Conservation (phyloP, 2,113 vertebrate genomes). For the Lontra canadensis region DNA sequence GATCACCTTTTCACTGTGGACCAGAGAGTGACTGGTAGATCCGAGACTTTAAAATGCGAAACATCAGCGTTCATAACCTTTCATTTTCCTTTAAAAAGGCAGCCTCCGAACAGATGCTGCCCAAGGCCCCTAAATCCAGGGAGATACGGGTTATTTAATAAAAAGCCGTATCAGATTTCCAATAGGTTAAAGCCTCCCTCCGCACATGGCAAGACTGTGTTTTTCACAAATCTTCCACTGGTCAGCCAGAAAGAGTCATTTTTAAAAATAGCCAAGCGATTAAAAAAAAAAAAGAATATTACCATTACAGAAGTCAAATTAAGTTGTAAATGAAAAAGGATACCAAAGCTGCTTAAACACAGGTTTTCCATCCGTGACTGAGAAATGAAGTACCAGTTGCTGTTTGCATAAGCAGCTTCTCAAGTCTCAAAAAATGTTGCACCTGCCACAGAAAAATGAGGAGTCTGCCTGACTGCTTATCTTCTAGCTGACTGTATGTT, state of each 20-base stretch:
- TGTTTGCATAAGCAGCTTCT: background rate
- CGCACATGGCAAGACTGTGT: background rate
- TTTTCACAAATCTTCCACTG: constrained; percentile 13
- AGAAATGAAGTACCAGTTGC: background rate
- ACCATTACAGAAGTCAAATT: background rate
- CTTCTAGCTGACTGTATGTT: background rate
- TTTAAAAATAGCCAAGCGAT: background rate
- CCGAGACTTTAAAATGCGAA: background rate
- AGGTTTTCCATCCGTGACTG: background rate
- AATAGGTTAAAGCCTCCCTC: background rate
- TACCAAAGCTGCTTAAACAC: background rate
- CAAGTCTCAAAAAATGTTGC: constrained; percentile 12
- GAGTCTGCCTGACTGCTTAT: background rate
- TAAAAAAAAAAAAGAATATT: background rate
- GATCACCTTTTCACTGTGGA: background rate
- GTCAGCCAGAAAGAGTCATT: background rate
- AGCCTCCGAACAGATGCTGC: background rate
- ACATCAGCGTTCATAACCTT: background rate
- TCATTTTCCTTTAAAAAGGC: background rate
- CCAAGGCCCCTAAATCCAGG: background rate
- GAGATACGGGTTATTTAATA: background rate
- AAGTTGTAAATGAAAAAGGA: background rate
- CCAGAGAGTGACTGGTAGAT: background rate
- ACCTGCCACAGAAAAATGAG: background rate
- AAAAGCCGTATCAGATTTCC: background rate